phyloP scores from a whole-genome alignment of 2,113 vertebrate species.

The Mesocricetus auratus region DNA sequence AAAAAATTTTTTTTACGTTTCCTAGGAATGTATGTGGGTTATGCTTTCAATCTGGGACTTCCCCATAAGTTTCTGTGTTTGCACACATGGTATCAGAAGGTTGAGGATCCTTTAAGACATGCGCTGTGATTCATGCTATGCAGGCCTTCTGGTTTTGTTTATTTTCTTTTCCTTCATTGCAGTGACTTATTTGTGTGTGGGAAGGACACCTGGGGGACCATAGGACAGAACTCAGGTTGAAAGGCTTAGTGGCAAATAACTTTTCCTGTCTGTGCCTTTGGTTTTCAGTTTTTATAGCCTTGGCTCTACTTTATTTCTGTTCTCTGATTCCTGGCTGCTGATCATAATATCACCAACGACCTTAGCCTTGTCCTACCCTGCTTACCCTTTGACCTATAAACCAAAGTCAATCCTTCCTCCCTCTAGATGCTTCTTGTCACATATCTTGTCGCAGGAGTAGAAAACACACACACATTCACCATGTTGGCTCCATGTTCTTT shows the following conservation, averaged over 20 bases:
- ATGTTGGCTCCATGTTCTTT: no score
- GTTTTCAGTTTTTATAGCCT: background rate
- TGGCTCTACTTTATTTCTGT: background rate
- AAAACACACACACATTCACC: background rate
- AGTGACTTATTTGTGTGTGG: no score
- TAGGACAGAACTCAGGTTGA: no score
- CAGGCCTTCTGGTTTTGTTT: background rate
- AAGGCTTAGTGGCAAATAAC: no score
- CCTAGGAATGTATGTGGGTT: background rate
- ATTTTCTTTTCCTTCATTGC: no score
- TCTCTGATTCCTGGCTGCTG: background rate
- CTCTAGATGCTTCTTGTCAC: background rate
- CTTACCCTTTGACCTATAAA: background rate
- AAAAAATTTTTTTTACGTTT: background rate
- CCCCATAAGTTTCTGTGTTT: background rate
- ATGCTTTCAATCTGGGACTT: no score
- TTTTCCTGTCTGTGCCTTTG: no score
- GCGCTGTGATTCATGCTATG: background rate
- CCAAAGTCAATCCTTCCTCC: background rate
- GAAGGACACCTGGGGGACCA: no score
- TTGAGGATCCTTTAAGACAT: background rate
- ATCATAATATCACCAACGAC: background rate
- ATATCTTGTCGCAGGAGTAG: background rate
- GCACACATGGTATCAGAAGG: background rate
- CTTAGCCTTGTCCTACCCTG: background rate